These are phyloP conservation scores for Tichodroma muraria DNA, from an alignment of 2,113 vertebrate species.

Conservation along the genomic window DNA sequence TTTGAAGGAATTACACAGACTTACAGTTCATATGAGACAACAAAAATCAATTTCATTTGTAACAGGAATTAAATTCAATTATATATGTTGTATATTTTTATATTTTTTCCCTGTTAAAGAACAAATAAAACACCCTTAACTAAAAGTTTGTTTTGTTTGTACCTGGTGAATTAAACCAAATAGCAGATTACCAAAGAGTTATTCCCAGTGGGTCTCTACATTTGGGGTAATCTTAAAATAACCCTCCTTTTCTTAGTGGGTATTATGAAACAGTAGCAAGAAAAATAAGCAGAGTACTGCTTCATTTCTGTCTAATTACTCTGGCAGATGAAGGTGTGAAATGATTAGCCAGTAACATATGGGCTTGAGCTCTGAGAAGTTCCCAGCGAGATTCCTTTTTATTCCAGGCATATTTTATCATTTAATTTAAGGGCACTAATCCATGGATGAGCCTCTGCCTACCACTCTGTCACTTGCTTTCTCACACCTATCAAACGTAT, in stretches of 20 bases:
- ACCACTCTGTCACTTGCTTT: not conserved
- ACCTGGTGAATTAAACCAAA: not conserved
- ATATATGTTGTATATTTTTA: not conserved
- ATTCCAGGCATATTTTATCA: conserved; percentile 47
- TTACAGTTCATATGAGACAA: not conserved
- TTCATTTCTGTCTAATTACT: conserved; percentile 51
- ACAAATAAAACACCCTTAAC: not conserved
- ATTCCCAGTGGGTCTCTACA: not conserved
- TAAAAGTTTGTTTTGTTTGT: not conserved
- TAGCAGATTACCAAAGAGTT: not conserved
- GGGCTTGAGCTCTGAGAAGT: conserved; percentile 37
- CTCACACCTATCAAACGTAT: not conserved
- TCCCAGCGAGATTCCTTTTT: conserved; percentile 20
- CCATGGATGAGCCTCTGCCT: conserved; percentile 14
- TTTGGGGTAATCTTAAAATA: conserved; percentile 8
- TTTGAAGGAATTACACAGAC: not conserved
- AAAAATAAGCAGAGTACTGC: not conserved
- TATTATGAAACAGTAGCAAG: conserved; percentile 22
- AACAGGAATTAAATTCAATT: not conserved
- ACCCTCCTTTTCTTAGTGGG: not conserved
- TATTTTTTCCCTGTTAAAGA: not conserved
- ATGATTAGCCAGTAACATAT: conserved; percentile 58
- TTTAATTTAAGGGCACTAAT: conserved; percentile 49
- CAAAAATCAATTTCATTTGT: not conserved
- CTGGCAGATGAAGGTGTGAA: conserved; percentile 50